A percentile compares a stretch with the other conserved stretches of the same genome.
Evolutionary conservation across 2,797 vertebrate species (phyloP).

Genomic region (Chaenodraco wilsoni): DNA sequence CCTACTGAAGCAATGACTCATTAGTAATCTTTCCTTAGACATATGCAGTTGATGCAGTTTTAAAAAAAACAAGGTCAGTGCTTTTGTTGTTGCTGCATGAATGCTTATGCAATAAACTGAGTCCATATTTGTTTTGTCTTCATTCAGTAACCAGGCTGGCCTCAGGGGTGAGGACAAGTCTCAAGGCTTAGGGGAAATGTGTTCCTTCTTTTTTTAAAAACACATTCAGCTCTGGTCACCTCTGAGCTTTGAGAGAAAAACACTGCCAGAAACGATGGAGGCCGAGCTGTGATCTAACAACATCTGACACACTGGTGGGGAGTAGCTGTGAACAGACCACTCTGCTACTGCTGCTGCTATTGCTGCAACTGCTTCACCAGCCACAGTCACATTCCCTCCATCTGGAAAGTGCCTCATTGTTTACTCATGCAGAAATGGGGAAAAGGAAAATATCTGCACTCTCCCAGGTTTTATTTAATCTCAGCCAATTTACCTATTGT

Average conservation of each 20-base stretch:
- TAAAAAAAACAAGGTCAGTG: constrained; percentile 56
- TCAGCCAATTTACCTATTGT: constrained; percentile 62
- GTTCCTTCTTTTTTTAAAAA: constrained; percentile 7
- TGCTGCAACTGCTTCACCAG: constrained; percentile 49
- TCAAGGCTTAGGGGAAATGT: constrained; percentile 48
- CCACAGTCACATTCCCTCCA: constrained; percentile 31
- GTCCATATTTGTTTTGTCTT: constrained; percentile 60
- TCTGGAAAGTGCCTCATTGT: constrained; percentile 62
- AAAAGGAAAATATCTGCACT: constrained; percentile 63
- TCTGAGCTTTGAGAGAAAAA: constrained; percentile 71
- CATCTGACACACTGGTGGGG: constrained; percentile 69
- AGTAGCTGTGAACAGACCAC: constrained; percentile 63
- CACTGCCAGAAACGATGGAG: constrained; percentile 68
- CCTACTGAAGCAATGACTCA: constrained; percentile 57
- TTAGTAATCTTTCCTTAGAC: constrained; percentile 40
- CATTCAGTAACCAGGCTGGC: constrained; percentile 27
- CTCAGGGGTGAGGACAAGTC: constrained; percentile 37
- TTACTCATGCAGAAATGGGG: constrained; percentile 70
- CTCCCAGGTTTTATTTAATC: constrained; percentile 65
- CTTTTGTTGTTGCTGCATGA: constrained; percentile 37
- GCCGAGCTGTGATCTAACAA: constrained; percentile 69
- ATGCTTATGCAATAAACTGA: constrained; percentile 62
- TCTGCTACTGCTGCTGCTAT: constrained; percentile 28
- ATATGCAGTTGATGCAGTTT: constrained; percentile 36
- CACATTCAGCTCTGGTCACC: constrained; percentile 57